Base-by-base conservation (phyloP, 2,888 invertebrate species). In the Panzeria rudis region DNA sequence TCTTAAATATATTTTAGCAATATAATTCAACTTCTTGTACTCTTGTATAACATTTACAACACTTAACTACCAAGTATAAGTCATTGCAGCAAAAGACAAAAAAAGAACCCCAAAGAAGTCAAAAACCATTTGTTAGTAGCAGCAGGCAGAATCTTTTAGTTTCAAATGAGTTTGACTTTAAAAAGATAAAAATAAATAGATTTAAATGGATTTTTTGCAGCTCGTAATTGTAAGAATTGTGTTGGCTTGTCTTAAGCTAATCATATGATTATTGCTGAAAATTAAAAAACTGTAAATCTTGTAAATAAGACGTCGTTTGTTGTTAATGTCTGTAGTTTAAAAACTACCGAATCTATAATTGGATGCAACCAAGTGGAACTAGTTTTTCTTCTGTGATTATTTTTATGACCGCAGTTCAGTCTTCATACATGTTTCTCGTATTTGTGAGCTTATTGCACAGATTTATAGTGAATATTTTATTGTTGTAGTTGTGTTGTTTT, bases 281-380 rank as follows among this genome's bases (percentile, higher is more conserved):
- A 71, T 59, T 47, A 35, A 56, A 59, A 80, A 68, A 80, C 80
- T 80, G 61, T 61, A 73, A 68, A 73, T 73, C 73, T 73, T 73
- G 50, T 66, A 68, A 73, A 61, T 52, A 73, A 66, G 50, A 59
- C 56, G 50, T 50, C 44, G 44, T 50, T n/a, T 32, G 47, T 50
- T 38, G 29, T n/a, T 80, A 59, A 80, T 73, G 66, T 17, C 66
- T 29, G 71, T 47, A 72, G 50, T 72, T 79, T 66, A 20, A 23
- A 69, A 64, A 78, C 77, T 83, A 75, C 84, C 72, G 76, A 86
- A 83, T 82, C 85, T 90, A 89, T 90, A 90, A 91, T 91, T 90
- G 90, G 88, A 90, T 88, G 90, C 89, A 89, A 86, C 89, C 89
- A 88, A 88, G 87, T 89, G 90, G 89, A 90, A 91, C 91, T 89